These are phyloP conservation scores for Ommatoiulus sabulosus DNA, from an alignment of 2,888 invertebrate species.

Conservation along the genomic window DNA sequence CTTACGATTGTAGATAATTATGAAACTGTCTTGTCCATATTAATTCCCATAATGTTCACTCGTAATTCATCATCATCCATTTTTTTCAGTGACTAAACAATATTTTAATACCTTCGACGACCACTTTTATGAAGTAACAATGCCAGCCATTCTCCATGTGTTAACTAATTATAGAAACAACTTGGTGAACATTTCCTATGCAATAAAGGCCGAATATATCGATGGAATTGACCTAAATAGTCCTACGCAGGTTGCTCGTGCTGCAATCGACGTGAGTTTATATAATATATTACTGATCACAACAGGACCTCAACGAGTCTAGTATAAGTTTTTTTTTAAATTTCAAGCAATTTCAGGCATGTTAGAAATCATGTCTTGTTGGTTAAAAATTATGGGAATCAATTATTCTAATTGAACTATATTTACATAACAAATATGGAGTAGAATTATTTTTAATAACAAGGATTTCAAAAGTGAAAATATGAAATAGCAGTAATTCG, in stretches of 20 bases:
- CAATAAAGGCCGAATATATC: slow-evolving; percentile 25
- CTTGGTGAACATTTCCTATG: slow-evolving; percentile 51
- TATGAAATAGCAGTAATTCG: no score
- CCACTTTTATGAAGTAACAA: not conserved
- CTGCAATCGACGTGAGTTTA: slow-evolving; percentile 47
- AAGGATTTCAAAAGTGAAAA: no score
- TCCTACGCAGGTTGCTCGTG: not conserved
- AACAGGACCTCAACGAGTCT: no score
- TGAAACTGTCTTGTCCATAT: no score
- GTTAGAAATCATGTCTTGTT: no score
- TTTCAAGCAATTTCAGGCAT: no score
- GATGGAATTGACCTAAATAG: slow-evolving; percentile 49
- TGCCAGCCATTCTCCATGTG: not conserved
- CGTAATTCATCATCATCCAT: no score
- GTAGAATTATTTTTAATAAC: no score
- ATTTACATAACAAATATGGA: no score
- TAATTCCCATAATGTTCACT: not conserved
- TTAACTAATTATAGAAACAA: not conserved
- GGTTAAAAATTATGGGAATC: no score
- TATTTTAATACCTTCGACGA: slow-evolving; percentile 8
- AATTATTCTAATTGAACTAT: no score
- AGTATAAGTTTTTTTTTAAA: no score
- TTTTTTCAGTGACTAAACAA: not conserved
- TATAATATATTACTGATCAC: not conserved
- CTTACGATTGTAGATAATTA: not conserved